Evolutionary conservation across 1,140 invertebrate species (phyloP).

Genomic region (Linepithema humile): DNA sequence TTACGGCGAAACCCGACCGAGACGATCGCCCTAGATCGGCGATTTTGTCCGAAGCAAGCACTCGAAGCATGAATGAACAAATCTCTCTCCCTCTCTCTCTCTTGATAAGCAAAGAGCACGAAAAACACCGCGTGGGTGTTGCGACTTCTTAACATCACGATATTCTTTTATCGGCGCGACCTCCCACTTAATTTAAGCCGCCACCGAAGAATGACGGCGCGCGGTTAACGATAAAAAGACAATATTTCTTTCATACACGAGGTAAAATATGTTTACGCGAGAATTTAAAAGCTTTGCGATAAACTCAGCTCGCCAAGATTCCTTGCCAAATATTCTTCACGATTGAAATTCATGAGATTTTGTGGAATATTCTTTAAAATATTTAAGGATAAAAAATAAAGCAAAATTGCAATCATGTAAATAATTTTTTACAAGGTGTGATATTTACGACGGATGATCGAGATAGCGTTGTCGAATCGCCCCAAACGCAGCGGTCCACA

Average conservation of each 20-base stretch:
- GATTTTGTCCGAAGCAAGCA: conserved; percentile 19
- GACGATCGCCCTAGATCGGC: neutral
- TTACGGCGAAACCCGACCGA: too few relatives aligned
- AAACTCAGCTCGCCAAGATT: too few relatives aligned
- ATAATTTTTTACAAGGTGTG: too few relatives aligned
- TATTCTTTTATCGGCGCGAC: conserved; percentile 44
- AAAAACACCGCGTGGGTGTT: conserved; percentile 34
- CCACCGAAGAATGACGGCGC: neutral
- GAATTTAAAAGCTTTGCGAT: too few relatives aligned
- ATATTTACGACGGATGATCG: conserved; percentile 12
- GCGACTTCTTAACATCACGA: conserved; percentile 10
- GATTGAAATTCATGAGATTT: too few relatives aligned
- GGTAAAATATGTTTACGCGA: too few relatives aligned
- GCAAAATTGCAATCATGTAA: too few relatives aligned
- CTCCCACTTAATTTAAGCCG: conserved; percentile 40
- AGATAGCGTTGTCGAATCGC: neutral
- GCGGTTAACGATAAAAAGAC: too few relatives aligned
- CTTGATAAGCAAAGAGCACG: conserved; percentile 10
- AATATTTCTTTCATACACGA: too few relatives aligned
- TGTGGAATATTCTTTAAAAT: too few relatives aligned
- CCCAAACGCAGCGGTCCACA: neutral
- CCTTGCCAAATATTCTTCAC: too few relatives aligned
- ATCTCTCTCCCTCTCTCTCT: neutral
- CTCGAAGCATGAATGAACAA: neutral
- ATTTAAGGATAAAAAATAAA: too few relatives aligned